phyloP scores from a whole-genome alignment of 2,797 vertebrate genomes.

The Echeneis naucrates region DNA sequence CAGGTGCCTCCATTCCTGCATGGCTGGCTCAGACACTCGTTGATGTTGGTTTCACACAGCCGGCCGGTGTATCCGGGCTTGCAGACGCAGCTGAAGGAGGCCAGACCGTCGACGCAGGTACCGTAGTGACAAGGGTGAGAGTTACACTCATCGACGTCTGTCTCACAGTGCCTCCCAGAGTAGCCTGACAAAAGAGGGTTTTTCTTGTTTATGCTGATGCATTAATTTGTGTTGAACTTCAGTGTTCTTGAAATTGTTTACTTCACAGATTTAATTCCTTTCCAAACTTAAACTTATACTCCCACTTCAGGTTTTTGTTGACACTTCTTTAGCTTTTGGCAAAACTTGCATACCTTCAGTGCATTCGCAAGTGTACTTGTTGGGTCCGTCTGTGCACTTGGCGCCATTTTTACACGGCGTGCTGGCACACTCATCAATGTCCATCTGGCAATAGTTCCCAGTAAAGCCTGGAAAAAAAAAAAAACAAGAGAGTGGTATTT shows the following conservation, averaged over 20 bases:
- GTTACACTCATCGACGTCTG: constrained; percentile 91
- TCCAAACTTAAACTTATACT: background rate
- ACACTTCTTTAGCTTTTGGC: constrained; percentile 3
- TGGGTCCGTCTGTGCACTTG: constrained; percentile 93
- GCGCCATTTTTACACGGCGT: constrained; percentile 96
- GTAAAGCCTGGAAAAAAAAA: constrained; percentile 89
- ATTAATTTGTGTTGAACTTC: background rate
- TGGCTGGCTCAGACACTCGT: constrained; percentile 96
- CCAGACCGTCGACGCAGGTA: constrained; percentile 90
- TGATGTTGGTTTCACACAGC: constrained; percentile 95
- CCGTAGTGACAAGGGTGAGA: constrained; percentile 95
- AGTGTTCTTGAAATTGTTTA: background rate
- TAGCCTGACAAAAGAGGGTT: constrained; percentile 85
- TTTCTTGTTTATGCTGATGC: background rate
- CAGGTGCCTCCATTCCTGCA: constrained; percentile 95
- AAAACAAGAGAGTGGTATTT: constrained; percentile 59
- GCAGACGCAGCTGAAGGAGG: constrained; percentile 92
- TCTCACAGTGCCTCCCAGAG: constrained; percentile 90
- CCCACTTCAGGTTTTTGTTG: background rate
- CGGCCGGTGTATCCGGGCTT: constrained; percentile 91
- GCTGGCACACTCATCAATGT: constrained; percentile 96
- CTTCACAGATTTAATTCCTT: background rate
- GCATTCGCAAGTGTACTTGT: constrained; percentile 95
- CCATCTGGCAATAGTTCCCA: constrained; percentile 91
- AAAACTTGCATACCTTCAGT: constrained; percentile 87